A percentile compares a stretch with the other conserved stretches of the same genome.
phyloP scores from a whole-genome alignment of 2,888 invertebrate genomes.

The Thymelicus sylvestris region DNA sequence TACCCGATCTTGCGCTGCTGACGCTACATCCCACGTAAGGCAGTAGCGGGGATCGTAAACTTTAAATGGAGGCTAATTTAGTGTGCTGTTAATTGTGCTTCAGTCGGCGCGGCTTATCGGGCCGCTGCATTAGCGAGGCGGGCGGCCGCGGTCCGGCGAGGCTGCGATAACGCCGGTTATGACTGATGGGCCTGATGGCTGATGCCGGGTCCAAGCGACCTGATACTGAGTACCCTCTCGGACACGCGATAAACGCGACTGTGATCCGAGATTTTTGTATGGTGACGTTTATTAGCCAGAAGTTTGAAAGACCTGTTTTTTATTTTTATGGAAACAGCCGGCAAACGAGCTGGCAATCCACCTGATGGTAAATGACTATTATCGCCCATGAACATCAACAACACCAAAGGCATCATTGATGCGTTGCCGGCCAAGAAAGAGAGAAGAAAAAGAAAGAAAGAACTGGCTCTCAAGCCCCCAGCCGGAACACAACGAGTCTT shows the following conservation, averaged over 20 bases:
- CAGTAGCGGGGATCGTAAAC: constrained; percentile 82
- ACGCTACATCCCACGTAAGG: constrained; percentile 76
- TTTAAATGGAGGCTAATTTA: constrained; percentile 83
- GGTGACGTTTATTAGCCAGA: constrained; percentile 18
- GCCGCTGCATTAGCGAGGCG: constrained; percentile 73
- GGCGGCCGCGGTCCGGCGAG: constrained; percentile 47
- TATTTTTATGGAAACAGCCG: no score
- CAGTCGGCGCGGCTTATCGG: constrained; percentile 71
- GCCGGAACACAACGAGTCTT: no score
- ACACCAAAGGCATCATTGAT: no score
- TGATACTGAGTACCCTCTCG: constrained; percentile 25
- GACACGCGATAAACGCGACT: constrained; percentile 24
- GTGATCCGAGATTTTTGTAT: constrained; percentile 2
- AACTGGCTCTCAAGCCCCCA: no score
- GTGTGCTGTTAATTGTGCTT: constrained; percentile 83
- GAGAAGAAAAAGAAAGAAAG: no score
- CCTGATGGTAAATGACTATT: no score
- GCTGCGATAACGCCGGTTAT: constrained; percentile 65
- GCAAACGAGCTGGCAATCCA: no score
- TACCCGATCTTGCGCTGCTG: constrained; percentile 44
- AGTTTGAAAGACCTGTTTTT: background rate
- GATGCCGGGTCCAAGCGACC: background rate
- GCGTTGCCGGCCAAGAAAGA: no score
- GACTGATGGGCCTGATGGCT: constrained; percentile 57
- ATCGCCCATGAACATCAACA: no score